Percentiles rank a stretch among this genome's conserved stretches.
Evolutionary conservation across 2,797 vertebrate species (phyloP).

Genomic region (Darevskia mixta): DNA sequence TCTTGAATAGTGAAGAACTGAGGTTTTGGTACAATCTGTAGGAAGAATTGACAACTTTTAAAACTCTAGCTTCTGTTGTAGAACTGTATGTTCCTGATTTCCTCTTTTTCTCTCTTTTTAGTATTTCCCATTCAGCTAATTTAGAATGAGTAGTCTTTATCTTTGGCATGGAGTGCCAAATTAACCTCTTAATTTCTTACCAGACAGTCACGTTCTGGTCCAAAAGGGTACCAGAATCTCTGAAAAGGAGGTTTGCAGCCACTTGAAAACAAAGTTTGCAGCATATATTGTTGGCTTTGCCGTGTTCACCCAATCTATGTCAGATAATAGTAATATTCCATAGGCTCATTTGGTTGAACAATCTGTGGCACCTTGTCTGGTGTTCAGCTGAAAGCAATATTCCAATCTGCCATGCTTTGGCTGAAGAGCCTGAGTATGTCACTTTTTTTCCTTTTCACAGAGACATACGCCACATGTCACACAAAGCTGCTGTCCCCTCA

Average conservation of each 20-base stretch:
- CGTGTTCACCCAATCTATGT: neutral
- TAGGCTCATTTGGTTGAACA: slow-evolving; percentile 14
- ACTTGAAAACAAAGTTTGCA: neutral
- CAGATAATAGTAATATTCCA: neutral
- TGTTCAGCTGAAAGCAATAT: slow-evolving; percentile 11
- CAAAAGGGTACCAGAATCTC: neutral
- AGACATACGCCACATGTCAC: fast-evolving
- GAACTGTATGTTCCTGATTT: neutral
- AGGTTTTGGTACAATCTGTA: neutral
- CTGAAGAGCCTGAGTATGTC: neutral
- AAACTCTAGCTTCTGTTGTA: neutral
- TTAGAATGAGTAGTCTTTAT: neutral
- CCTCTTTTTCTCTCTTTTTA: neutral
- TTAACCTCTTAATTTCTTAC: neutral
- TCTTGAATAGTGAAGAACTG: neutral
- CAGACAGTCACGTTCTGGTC: neutral
- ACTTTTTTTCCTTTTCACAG: neutral
- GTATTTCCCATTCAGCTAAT: neutral
- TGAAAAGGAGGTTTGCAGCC: neutral
- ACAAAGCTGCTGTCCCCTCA: slow-evolving; percentile 42
- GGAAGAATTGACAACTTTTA: too few relatives aligned
- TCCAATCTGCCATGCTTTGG: neutral
- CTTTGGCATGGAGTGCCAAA: neutral
- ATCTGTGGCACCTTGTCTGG: neutral
- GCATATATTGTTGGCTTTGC: neutral